phyloP scores from a whole-genome alignment of 1,140 invertebrate genomes.

The Heliconius melpomene region DNA sequence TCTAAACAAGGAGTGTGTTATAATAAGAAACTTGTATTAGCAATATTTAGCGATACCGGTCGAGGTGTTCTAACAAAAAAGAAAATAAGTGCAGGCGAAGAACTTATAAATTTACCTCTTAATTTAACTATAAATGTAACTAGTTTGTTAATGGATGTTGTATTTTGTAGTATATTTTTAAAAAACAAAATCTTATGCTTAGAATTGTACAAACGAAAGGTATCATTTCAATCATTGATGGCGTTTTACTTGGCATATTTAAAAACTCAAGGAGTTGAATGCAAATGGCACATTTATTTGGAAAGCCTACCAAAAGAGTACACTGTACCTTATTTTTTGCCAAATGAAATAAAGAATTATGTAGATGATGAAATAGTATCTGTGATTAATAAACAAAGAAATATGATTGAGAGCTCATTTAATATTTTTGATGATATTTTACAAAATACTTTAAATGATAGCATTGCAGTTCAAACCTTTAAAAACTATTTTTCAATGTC shows the following conservation, averaged over 20 bases:
- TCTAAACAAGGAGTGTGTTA: slow-evolving; percentile 64
- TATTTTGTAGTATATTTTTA: slow-evolving; percentile 78
- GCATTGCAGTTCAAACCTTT: slow-evolving; percentile 47
- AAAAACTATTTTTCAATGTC: slow-evolving; percentile 67
- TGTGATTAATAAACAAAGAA: slow-evolving; percentile 63
- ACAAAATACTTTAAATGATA: slow-evolving; percentile 50
- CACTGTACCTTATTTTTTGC: slow-evolving; percentile 81
- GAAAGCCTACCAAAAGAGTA: slow-evolving; percentile 82
- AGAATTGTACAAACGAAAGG: slow-evolving; percentile 55
- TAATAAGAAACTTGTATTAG: slow-evolving; percentile 70
- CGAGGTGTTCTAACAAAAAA: slow-evolving; percentile 83
- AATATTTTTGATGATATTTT: slow-evolving; percentile 68
- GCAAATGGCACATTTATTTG: slow-evolving; percentile 83
- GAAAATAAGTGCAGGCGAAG: slow-evolving; percentile 76
- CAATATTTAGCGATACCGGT: slow-evolving; percentile 81
- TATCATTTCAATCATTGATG: slow-evolving; percentile 80
- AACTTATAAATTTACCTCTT: slow-evolving; percentile 82
- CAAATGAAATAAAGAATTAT: slow-evolving; percentile 63
- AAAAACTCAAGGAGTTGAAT: slow-evolving; percentile 67
- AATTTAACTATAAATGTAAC: slow-evolving; percentile 82
- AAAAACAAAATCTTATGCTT: slow-evolving; percentile 59
- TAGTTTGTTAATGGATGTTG: slow-evolving; percentile 67
- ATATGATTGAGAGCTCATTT: slow-evolving; percentile 72
- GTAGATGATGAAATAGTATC: slow-evolving; percentile 66
- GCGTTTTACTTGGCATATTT: slow-evolving; percentile 83